These are phyloP conservation scores for Mormoops blainvillei DNA, from an alignment of 2,113 vertebrate species.

Conservation along the genomic window DNA sequence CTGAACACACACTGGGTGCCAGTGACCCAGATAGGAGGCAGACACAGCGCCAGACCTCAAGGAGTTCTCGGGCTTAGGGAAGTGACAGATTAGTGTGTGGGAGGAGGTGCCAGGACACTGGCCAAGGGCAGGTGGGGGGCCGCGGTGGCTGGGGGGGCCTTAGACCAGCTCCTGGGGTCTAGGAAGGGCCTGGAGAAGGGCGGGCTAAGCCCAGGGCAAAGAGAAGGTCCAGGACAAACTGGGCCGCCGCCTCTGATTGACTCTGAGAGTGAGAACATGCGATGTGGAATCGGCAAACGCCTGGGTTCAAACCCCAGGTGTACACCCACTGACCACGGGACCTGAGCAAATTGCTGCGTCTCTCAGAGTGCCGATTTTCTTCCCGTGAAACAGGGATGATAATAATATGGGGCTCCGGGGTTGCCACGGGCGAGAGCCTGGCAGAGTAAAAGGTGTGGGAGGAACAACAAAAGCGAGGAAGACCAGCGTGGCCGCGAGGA, in stretches of 20 bases:
- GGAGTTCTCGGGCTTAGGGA: not conserved
- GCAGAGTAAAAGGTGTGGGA: not conserved
- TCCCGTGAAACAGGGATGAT: not conserved
- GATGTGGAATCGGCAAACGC: not conserved
- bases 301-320: not conserved
- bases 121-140: rapidly evolving
- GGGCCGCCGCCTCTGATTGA: not conserved
- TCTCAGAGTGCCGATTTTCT: not conserved
- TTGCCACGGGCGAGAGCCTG: not conserved
- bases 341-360: not conserved
- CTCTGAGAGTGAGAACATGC: too few species aligned
- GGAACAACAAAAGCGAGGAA: not conserved
- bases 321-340: not conserved
- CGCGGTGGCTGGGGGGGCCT: rapidly evolving
- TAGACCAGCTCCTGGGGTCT: not conserved
- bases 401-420: not conserved
- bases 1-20: not conserved
- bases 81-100: not conserved
- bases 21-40: not conserved
- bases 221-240: not conserved
- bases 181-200: not conserved
- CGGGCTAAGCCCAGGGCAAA: not conserved
- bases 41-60: not conserved
- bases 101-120: rapidly evolving
- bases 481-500: rapidly evolving